Conservation (phyloP, 2,113 vertebrate genomes). For the Melanerpes formicivorus region DNA sequence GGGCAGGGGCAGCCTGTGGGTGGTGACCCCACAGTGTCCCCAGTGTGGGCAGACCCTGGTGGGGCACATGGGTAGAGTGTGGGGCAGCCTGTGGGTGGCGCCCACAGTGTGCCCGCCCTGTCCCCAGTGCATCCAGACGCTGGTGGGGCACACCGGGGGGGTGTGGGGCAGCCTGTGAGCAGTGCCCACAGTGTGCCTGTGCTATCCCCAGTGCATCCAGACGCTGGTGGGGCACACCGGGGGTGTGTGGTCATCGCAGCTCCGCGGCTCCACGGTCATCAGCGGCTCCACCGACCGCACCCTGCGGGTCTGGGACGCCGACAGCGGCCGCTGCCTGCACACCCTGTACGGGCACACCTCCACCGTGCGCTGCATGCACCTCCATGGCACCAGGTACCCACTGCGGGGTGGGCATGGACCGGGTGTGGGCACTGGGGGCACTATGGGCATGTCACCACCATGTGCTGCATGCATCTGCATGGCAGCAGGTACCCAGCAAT, state of each 20-base stretch:
- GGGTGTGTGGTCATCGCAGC: constrained; percentile 71
- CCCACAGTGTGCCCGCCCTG: too few species aligned
- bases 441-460: constrained; percentile 63
- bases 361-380: constrained; percentile 73
- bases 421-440: background rate
- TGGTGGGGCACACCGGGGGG: too few species aligned
- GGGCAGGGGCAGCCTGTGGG: too few species aligned
- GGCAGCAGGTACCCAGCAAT: constrained; percentile 36
- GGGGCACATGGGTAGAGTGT: too few species aligned
- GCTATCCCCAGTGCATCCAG: constrained; percentile 20
- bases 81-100: too few species aligned
- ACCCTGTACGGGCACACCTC: constrained; percentile 69
- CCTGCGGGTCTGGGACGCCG: constrained; percentile 67
- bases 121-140: too few species aligned
- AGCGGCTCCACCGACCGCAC: constrained; percentile 73
- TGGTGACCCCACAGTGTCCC: too few species aligned
- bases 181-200: too few species aligned
- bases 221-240: too few species aligned
- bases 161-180: too few species aligned
- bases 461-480: constrained; percentile 73
- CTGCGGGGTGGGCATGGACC: background rate
- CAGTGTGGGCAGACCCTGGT: too few species aligned
- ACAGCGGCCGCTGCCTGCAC: constrained; percentile 69
- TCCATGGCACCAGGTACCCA: constrained; percentile 58
- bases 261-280: constrained; percentile 68